phyloP scores from a whole-genome alignment of 2,797 vertebrate genomes.

The Ctenopoma kingsleyae region DNA sequence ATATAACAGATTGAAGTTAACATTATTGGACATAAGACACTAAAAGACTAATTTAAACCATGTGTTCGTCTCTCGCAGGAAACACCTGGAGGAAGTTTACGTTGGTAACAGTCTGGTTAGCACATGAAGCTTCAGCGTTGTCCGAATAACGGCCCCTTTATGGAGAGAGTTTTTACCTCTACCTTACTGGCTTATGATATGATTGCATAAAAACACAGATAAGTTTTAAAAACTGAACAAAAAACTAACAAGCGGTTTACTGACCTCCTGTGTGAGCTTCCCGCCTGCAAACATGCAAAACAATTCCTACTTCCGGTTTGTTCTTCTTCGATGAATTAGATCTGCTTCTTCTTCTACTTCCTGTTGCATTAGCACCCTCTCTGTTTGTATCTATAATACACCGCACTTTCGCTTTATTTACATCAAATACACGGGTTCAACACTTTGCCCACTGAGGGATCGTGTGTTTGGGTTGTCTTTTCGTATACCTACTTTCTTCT shows the following conservation, averaged over 20 bases:
- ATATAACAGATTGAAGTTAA: too few species aligned
- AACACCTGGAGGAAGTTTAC: not conserved
- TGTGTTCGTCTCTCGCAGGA: too few species aligned
- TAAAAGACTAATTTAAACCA: too few species aligned
- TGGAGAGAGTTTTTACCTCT: too few species aligned
- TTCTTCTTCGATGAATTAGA: conserved; percentile 42
- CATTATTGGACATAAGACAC: too few species aligned
- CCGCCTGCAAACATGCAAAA: conserved; percentile 39
- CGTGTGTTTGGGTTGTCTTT: too few species aligned
- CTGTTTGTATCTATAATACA: not conserved
- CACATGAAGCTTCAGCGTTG: not conserved
- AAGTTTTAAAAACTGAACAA: not conserved
- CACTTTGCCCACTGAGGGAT: too few species aligned
- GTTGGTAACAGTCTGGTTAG: not conserved
- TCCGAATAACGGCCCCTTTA: not conserved
- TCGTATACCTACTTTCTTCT: too few species aligned
- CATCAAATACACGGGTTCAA: too few species aligned
- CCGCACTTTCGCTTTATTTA: not conserved
- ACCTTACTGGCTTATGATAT: not conserved
- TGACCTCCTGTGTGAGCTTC: not conserved
- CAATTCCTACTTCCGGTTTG: conserved; percentile 34
- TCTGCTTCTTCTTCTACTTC: too few species aligned
- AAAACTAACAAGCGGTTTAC: not conserved
- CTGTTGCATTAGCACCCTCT: conserved; percentile 2
- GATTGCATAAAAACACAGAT: not conserved